A percentile compares a stretch with the other conserved stretches of the same genome.
Conservation (phyloP, 1,140 invertebrate species). For the Hormaphis cornu region DNA sequence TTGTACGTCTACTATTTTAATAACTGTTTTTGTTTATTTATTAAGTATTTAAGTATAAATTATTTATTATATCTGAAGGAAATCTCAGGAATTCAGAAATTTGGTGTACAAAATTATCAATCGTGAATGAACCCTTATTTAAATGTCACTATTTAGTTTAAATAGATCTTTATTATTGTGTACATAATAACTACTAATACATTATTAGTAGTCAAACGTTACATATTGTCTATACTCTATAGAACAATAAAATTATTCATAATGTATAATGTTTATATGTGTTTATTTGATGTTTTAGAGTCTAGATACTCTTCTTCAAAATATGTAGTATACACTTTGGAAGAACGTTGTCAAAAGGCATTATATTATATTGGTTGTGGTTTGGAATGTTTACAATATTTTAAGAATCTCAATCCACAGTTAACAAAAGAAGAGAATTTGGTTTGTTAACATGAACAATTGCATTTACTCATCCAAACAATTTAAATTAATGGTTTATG, state of each 20-base stretch:
- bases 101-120: no score
- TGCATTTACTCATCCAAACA: neutral
- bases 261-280: neutral
- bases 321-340: slow-evolving; percentile 49
- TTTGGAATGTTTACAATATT: slow-evolving; percentile 57
- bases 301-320: slow-evolving; percentile 44
- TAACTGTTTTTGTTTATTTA: no score
- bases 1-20: no score
- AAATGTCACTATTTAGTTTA: no score
- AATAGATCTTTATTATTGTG: no score
- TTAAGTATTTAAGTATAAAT: no score
- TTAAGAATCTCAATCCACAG: slow-evolving; percentile 40
- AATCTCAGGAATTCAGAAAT: no score
- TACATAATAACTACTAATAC: no score
- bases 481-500: neutral
- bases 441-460: slow-evolving; percentile 12
- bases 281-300: slow-evolving; percentile 30
- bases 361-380: slow-evolving; percentile 57
- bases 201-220: no score
- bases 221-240: no score
- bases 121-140: no score
- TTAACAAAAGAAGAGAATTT: slow-evolving; percentile 38
- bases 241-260: neutral
- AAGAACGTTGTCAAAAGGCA: slow-evolving; percentile 57
- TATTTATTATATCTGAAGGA: no score